Percentiles rank a stretch among this genome's conserved stretches.
These are phyloP conservation scores for Lycaena phlaeas DNA, from an alignment of 2,888 invertebrate species.

Conservation along the genomic window DNA sequence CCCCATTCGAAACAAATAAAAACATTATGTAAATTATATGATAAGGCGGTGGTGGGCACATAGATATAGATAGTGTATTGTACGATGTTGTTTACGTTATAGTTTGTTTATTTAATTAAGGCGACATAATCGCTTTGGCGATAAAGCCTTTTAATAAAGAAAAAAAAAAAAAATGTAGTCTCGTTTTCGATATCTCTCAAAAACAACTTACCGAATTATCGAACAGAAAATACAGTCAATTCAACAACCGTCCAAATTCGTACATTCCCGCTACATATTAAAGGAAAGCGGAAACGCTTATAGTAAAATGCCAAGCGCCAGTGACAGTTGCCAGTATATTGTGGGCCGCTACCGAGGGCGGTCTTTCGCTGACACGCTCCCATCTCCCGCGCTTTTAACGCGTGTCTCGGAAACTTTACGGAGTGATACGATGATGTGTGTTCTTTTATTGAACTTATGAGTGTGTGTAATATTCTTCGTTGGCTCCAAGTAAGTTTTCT, in stretches of 20 bases:
- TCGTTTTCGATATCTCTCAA: too few species aligned
- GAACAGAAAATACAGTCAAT: too few species aligned
- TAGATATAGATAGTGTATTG: too few species aligned
- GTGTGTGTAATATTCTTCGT: conserved; percentile 41
- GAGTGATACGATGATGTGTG: background rate
- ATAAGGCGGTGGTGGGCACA: too few species aligned
- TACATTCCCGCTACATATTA: background rate
- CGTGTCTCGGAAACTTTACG: background rate
- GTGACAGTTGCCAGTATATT: conserved; percentile 60
- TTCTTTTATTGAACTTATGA: conserved; percentile 41
- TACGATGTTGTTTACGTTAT: too few species aligned
- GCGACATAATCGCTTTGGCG: too few species aligned
- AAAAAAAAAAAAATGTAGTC: too few species aligned
- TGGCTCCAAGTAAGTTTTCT: conserved; percentile 60
- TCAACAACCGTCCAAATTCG: background rate
- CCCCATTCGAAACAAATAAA: too few species aligned
- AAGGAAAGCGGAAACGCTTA: conserved; percentile 51
- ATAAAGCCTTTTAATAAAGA: too few species aligned
- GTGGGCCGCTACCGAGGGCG: conserved; percentile 48
- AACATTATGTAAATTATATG: too few species aligned
- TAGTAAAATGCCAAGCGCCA: conserved; percentile 43
- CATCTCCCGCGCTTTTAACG: conserved; percentile 46
- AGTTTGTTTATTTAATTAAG: too few species aligned
- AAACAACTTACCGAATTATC: too few species aligned
- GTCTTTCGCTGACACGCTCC: conserved; percentile 45